A percentile compares a stretch with the other conserved stretches of the same genome.
phyloP scores from a whole-genome alignment of 2,888 invertebrate genomes.

The Nemapogon koenigi region DNA sequence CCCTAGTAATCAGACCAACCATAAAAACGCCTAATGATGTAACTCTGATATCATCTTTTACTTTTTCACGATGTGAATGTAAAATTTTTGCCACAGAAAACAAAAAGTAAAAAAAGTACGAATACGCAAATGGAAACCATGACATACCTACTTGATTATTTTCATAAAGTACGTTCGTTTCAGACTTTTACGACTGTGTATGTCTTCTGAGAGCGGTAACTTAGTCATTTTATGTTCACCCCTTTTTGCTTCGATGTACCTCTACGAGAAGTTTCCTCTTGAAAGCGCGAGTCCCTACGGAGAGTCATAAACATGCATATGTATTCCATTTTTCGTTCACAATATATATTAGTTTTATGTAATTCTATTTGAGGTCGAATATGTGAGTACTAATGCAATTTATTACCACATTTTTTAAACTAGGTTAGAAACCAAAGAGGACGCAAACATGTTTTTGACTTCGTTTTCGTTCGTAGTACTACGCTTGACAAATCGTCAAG shows the following conservation, averaged over 20 bases:
- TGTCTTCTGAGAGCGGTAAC: slow-evolving; percentile 60
- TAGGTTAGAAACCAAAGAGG: no score
- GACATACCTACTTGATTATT: slow-evolving; percentile 52
- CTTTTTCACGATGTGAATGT: slow-evolving; percentile 5
- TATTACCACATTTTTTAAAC: no score
- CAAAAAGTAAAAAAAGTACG: not conserved
- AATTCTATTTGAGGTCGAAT: no score
- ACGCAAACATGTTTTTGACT: no score
- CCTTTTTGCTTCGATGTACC: slow-evolving; percentile 44
- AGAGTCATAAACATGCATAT: slow-evolving; percentile 51
- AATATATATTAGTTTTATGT: no score
- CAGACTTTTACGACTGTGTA: slow-evolving; percentile 54
- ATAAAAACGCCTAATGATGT: slow-evolving; percentile 25
- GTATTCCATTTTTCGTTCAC: slow-evolving; percentile 43
- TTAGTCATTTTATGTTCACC: slow-evolving; percentile 61
- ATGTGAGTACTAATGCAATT: no score
- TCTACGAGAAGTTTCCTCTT: slow-evolving; percentile 35
- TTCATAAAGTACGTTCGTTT: slow-evolving; percentile 48
- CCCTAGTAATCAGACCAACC: slow-evolving; percentile 18
- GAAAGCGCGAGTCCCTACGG: slow-evolving; percentile 46
- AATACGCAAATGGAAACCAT: slow-evolving; percentile 24
- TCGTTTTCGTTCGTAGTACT: no score
- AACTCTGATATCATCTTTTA: slow-evolving; percentile 18
- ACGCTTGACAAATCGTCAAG: no score
- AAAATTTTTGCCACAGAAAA: not conserved